Conservation (phyloP, 2,888 invertebrate species). For the Stenotaenia linearis region DNA sequence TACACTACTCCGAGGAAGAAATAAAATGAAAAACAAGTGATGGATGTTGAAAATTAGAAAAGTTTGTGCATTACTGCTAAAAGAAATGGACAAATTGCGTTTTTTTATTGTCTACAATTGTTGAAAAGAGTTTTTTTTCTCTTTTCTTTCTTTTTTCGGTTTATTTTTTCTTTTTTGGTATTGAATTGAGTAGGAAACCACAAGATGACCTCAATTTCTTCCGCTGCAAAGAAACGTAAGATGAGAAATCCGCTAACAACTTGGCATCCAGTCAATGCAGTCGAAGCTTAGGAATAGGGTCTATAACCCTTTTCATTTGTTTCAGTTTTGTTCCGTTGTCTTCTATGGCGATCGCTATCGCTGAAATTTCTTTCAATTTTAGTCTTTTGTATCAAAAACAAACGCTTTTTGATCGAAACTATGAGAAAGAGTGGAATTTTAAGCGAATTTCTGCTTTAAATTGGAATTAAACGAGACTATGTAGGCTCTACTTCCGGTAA, state of each 20-base stretch:
- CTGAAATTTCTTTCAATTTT: not conserved
- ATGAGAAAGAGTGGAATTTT: too few species aligned
- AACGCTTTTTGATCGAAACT: too few species aligned
- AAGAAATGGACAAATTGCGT: not conserved
- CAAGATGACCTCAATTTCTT: conserved; percentile 12
- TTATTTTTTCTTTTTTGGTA: not conserved
- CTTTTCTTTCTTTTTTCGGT: not conserved
- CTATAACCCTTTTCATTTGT: not conserved
- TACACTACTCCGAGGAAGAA: not conserved
- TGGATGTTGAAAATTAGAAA: not conserved
- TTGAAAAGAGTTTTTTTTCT: not conserved
- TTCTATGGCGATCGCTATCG: not conserved
- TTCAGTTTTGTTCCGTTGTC: not conserved
- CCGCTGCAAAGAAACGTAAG: conserved; percentile 8
- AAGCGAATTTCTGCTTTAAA: too few species aligned
- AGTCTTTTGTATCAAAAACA: too few species aligned
- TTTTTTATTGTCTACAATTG: not conserved
- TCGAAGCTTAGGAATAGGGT: not conserved
- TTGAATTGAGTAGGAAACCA: not conserved
- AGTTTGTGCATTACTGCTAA: too few species aligned
- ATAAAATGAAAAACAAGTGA: not conserved
- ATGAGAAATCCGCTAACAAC: conserved; percentile 24
- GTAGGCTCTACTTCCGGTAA: too few species aligned
- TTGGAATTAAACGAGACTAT: too few species aligned
- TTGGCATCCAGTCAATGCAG: conserved; percentile 4